A percentile compares a stretch with the other conserved stretches of the same genome.
These are phyloP conservation scores for Podilymbus podiceps DNA, from an alignment of 2,113 vertebrate genomes.

Conservation along the genomic window DNA sequence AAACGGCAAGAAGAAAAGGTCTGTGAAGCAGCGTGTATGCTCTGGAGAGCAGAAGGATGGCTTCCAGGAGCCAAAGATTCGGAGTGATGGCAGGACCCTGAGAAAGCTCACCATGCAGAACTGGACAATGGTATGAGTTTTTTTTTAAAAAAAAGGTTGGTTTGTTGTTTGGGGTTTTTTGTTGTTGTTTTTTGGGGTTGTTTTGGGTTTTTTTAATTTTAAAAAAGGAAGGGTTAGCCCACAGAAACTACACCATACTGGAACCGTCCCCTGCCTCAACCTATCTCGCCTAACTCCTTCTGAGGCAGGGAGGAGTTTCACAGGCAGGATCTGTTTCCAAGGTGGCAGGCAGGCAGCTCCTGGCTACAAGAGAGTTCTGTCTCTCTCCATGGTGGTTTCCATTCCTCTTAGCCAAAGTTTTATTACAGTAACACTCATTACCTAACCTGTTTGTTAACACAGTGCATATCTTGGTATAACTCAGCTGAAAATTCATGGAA, in stretches of 20 bases:
- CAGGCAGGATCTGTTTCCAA: not conserved
- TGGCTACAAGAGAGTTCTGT: not conserved
- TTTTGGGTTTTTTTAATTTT: not conserved
- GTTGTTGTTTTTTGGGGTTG: too few species aligned
- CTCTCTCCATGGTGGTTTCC: not conserved
- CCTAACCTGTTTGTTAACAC: not conserved
- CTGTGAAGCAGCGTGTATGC: rapidly evolving
- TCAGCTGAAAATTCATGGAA: not conserved
- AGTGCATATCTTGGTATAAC: not conserved
- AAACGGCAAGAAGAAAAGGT: not conserved
- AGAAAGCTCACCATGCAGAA: not conserved
- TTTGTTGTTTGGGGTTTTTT: too few species aligned
- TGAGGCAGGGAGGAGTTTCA: not conserved
- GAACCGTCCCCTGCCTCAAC: not conserved
- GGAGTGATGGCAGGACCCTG: not conserved
- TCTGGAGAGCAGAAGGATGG: not conserved
- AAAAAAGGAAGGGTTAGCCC: not conserved
- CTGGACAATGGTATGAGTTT: not conserved
- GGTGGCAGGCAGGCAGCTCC: not conserved
- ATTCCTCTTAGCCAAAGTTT: not conserved
- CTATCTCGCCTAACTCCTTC: not conserved
- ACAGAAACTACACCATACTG: not conserved
- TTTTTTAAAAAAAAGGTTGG: not conserved
- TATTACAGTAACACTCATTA: not conserved
- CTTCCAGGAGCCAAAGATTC: not conserved